These are phyloP conservation scores for Bubalus kerabau DNA, from an alignment of 2,113 vertebrate genomes.

Conservation along the genomic window DNA sequence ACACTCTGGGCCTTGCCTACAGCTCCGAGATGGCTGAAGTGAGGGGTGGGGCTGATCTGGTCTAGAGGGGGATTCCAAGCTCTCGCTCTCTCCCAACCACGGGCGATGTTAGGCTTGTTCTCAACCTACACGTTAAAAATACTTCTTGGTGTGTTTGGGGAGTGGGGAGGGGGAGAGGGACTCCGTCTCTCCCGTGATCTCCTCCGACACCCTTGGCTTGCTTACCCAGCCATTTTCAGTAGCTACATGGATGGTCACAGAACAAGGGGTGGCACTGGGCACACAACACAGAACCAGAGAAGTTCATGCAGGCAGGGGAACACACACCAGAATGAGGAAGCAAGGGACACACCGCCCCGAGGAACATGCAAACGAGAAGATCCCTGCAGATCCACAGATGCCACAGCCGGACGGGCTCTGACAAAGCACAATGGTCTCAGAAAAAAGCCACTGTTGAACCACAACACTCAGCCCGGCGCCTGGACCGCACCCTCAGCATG, in stretches of 20 bases:
- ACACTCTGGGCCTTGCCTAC: background rate
- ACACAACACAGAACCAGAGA: slow-evolving; percentile 63
- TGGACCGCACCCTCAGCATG: background rate
- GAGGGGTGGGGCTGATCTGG: slow-evolving; percentile 35
- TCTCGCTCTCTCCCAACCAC: slow-evolving; percentile 23
- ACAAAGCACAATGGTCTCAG: slow-evolving; percentile 27
- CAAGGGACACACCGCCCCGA: slow-evolving; percentile 55
- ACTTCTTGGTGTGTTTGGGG: slow-evolving; percentile 42
- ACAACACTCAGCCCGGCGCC: background rate
- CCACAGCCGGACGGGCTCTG: slow-evolving; percentile 23
- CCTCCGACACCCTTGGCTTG: slow-evolving; percentile 28
- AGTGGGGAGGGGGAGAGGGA: background rate
- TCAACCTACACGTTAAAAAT: slow-evolving; percentile 23
- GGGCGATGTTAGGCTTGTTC: slow-evolving; percentile 33
- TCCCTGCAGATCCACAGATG: slow-evolving; percentile 42
- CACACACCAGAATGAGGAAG: slow-evolving; percentile 53
- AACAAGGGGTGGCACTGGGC: slow-evolving; percentile 60
- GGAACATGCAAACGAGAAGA: slow-evolving; percentile 70
- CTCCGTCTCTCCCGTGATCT: background rate
- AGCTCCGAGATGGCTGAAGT: slow-evolving; percentile 22
- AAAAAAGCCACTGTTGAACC: slow-evolving; percentile 31
- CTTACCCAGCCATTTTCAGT: slow-evolving; percentile 49
- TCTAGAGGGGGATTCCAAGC: slow-evolving; percentile 45
- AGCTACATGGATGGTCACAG: slow-evolving; percentile 56
- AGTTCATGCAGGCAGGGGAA: slow-evolving; percentile 72